Evolutionary conservation across 2,888 invertebrate species (phyloP).

Genomic region (Hyposoter didymator): DNA sequence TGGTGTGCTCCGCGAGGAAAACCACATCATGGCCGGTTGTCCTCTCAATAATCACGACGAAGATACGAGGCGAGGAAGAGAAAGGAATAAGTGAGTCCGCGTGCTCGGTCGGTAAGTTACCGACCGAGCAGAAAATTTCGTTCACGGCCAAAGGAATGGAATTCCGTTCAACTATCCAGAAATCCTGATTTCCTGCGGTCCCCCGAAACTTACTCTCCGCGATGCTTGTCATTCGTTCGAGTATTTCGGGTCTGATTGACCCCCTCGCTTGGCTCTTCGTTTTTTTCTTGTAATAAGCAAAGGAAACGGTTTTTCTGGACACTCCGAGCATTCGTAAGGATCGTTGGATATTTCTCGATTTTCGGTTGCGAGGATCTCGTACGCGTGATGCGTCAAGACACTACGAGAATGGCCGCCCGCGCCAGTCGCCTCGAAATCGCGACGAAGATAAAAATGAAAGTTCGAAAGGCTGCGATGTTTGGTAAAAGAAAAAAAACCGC

Average conservation of each 20-base stretch:
- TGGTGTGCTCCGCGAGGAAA: slow-evolving; percentile 8
- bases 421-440: slow-evolving; percentile 32
- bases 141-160: not conserved
- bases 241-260: not conserved
- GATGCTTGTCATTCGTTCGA: not conserved
- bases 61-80: not conserved
- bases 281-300: not conserved
- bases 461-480: not conserved
- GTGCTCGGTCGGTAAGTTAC: slow-evolving; percentile 50
- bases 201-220: not conserved
- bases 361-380: slow-evolving; percentile 9
- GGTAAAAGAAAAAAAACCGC: not conserved
- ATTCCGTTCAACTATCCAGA: slow-evolving; percentile 27
- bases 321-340: not conserved
- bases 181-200: slow-evolving; percentile 51
- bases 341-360: slow-evolving; percentile 9
- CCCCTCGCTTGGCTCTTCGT: not conserved
- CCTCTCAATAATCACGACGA: not conserved
- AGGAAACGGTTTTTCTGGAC: no score
- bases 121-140: slow-evolving; percentile 36
- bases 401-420: slow-evolving; percentile 51
- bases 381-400: slow-evolving; percentile 68
- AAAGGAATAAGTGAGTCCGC: not conserved
- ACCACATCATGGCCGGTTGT: slow-evolving; percentile 37
- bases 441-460: slow-evolving; percentile 38